A percentile compares a stretch with the other conserved stretches of the same genome.
Conservation (phyloP, 1,140 invertebrate genomes). For the Calephelis virginiensis region DNA sequence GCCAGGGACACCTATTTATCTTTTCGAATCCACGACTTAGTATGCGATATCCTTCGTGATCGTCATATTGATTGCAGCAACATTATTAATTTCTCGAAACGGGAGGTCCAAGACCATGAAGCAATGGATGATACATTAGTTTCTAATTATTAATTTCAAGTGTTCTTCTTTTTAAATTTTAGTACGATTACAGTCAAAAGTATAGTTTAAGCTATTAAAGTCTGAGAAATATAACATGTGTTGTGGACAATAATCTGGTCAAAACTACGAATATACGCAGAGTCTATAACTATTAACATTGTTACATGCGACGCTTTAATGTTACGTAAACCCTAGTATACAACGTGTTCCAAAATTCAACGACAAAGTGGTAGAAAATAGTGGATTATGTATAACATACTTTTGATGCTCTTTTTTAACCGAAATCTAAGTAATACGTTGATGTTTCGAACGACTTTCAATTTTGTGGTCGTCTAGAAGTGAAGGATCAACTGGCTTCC, state of each 20-base stretch:
- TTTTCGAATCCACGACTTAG: conserved; percentile 53
- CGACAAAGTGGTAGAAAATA: no score
- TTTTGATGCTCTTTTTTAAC: no score
- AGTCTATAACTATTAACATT: no score
- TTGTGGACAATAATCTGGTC: not conserved
- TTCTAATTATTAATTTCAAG: conserved; percentile 31
- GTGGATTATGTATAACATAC: no score
- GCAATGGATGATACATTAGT: conserved; percentile 35
- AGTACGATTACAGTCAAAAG: not conserved
- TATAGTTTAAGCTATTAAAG: not conserved
- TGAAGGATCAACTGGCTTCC: no score
- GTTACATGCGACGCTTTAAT: no score
- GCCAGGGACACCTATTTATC: conserved; percentile 78
- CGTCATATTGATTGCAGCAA: conserved; percentile 23
- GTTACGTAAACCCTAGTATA: no score
- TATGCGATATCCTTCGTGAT: conserved; percentile 41
- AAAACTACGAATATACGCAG: no score
- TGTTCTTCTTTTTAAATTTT: not conserved
- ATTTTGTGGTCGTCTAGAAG: no score
- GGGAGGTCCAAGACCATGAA: conserved; percentile 19
- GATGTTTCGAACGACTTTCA: no score
- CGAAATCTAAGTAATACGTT: no score
- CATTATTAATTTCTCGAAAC: not conserved
- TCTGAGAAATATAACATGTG: not conserved
- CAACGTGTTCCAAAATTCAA: no score